Evolutionary conservation across 2,888 invertebrate genomes (phyloP).

Genomic region (Imbricaverruca yamaguchii): DNA sequence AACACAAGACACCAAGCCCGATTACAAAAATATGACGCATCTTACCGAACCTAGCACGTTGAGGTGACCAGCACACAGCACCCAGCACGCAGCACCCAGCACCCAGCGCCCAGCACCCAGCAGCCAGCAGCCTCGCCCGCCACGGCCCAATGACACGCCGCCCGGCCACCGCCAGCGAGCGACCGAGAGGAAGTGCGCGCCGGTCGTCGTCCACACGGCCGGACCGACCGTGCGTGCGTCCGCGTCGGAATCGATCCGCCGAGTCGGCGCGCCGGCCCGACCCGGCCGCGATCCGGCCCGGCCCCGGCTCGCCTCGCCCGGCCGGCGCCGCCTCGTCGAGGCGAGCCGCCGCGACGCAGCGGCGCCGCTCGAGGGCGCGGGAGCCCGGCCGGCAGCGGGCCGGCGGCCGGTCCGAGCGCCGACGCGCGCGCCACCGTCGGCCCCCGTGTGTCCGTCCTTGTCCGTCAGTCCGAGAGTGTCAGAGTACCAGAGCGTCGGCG

Average conservation of each 20-base stretch:
- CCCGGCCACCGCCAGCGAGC: too few relatives aligned
- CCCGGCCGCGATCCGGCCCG: neutral
- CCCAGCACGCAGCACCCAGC: neutral
- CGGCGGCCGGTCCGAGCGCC: neutral
- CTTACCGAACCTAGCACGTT: neutral
- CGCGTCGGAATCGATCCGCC: neutral
- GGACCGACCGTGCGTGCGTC: neutral
- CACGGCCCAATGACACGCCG: too few relatives aligned
- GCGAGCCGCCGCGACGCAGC: neutral
- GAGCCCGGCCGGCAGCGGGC: neutral
- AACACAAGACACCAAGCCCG: constrained; percentile 18
- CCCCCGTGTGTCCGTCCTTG: too few relatives aligned
- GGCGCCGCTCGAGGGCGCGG: neutral
- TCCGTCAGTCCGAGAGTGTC: too few relatives aligned
- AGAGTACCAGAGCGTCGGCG: too few relatives aligned
- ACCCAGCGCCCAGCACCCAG: too few relatives aligned
- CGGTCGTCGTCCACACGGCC: too few relatives aligned
- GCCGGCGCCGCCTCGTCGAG: neutral
- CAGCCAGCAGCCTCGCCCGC: too few relatives aligned
- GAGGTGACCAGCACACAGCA: neutral
- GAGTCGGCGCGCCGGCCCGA: too few relatives aligned
- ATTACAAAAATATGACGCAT: constrained; percentile 19
- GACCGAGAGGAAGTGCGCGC: too few relatives aligned
- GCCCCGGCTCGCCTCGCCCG: neutral
- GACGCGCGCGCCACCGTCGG: too few relatives aligned